Conservation (phyloP, 2,888 invertebrate genomes). For the Cremastobaeus sp. region DNA sequence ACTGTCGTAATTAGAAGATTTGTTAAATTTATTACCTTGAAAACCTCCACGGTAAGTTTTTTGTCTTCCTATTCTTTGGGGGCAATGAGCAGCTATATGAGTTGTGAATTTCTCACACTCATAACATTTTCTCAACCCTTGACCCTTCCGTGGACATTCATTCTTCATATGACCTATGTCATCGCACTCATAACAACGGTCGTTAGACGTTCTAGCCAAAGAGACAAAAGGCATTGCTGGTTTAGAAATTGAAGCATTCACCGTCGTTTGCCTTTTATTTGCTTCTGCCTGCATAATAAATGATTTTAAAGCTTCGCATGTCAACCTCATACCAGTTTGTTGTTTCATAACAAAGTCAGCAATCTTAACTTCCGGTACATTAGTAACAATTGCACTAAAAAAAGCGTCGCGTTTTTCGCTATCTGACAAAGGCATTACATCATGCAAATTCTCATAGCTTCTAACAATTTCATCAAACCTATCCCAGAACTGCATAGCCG, state of each 20-base stretch:
- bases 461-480: slow-evolving; percentile 14
- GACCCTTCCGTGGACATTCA: slow-evolving; percentile 46
- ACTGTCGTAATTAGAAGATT: too few relatives aligned
- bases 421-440: slow-evolving; percentile 31
- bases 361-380: slow-evolving; percentile 34
- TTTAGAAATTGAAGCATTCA: background rate
- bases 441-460: slow-evolving; percentile 34
- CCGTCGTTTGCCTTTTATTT: background rate
- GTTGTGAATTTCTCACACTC: slow-evolving; percentile 4
- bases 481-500: slow-evolving; percentile 11
- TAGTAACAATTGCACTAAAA: background rate
- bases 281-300: slow-evolving; percentile 11
- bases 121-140: slow-evolving; percentile 28
- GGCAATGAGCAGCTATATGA: background rate
- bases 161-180: too few relatives aligned
- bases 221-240: background rate
- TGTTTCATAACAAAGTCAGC: slow-evolving; percentile 41
- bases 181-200: slow-evolving; percentile 49
- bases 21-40: too few relatives aligned
- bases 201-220: background rate
- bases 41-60: too few relatives aligned
- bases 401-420: slow-evolving; percentile 8
- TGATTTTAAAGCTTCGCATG: background rate
- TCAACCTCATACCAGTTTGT: background rate
- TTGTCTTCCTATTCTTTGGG: background rate